Percentiles rank a stretch among this genome's conserved stretches.
Conservation (phyloP, 2,797 vertebrate species). For the Bufotes viridis region DNA sequence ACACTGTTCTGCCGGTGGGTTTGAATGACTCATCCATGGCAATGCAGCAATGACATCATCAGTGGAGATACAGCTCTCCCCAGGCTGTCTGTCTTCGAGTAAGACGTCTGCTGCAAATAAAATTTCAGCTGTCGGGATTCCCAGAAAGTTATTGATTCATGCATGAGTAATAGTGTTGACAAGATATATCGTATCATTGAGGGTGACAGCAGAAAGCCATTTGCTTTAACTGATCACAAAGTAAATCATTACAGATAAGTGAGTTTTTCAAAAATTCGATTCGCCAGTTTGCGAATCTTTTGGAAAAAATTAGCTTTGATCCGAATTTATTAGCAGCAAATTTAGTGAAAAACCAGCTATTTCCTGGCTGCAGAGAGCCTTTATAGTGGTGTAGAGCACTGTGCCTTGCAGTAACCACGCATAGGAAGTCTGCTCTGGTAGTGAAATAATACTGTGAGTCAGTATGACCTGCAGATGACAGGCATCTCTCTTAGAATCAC, state of each 20-base stretch:
- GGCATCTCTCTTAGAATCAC: no score
- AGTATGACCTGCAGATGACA: no score
- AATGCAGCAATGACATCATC: constrained; percentile 30
- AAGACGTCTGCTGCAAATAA: constrained; percentile 13
- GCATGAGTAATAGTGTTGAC: not conserved
- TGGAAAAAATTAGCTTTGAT: no score
- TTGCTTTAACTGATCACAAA: not conserved
- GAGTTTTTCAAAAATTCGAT: no score
- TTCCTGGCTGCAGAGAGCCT: no score
- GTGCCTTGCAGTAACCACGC: no score
- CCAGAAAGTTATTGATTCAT: constrained; percentile 20
- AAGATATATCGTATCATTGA: not conserved
- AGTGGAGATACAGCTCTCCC: not conserved
- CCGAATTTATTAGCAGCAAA: no score
- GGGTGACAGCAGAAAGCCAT: not conserved
- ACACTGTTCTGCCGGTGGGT: not conserved
- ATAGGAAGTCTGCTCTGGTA: no score
- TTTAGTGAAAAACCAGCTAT: no score
- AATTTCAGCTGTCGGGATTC: constrained; percentile 19
- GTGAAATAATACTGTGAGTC: no score
- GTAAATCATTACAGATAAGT: not conserved
- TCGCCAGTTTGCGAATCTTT: no score
- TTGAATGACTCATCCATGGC: constrained; percentile 6
- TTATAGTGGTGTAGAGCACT: no score
- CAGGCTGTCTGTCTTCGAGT: not conserved